These are phyloP conservation scores for Neosalanx taihuensis DNA, from an alignment of 2,797 vertebrate species.

Conservation along the genomic window DNA sequence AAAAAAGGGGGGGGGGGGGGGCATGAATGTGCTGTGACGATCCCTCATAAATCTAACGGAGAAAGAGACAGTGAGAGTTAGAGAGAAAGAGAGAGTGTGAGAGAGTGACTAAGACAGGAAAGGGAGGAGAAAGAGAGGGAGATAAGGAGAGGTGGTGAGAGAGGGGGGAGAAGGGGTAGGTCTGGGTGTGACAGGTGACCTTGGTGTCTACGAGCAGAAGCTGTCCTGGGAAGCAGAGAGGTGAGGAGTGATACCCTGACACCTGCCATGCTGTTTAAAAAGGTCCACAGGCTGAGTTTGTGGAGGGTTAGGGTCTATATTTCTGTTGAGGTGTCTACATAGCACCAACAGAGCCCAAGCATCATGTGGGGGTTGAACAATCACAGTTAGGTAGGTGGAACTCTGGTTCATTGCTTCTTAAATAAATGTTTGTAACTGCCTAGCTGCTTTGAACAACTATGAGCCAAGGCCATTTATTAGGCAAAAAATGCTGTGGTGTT, in stretches of 20 bases:
- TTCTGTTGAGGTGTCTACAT: too few relatives aligned
- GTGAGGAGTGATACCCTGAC: too few relatives aligned
- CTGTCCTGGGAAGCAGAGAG: background rate
- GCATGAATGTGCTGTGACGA: too few relatives aligned
- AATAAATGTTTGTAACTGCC: background rate
- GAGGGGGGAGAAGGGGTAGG: background rate
- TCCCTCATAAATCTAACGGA: too few relatives aligned
- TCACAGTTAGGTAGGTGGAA: background rate
- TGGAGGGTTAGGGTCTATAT: too few relatives aligned
- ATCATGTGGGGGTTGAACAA: background rate
- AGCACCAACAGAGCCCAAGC: background rate
- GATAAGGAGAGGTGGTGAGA: background rate
- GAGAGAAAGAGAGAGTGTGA: background rate
- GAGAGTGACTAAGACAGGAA: background rate
- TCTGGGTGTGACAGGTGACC: constrained; percentile 9
- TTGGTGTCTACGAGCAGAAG: background rate
- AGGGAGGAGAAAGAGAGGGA: constrained; percentile 13
- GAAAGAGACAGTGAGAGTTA: too few relatives aligned
- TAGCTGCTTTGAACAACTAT: background rate
- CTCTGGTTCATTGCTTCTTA: background rate
- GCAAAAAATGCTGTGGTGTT: background rate
- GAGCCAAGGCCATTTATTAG: background rate
- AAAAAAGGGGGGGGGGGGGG: background rate
- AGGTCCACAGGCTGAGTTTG: too few relatives aligned
- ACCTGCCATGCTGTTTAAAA: too few relatives aligned